Percentiles rank a stretch among this genome's conserved stretches.
Evolutionary conservation across 2,888 invertebrate genomes (phyloP).

Genomic region (Willowsia nigromaculata): DNA sequence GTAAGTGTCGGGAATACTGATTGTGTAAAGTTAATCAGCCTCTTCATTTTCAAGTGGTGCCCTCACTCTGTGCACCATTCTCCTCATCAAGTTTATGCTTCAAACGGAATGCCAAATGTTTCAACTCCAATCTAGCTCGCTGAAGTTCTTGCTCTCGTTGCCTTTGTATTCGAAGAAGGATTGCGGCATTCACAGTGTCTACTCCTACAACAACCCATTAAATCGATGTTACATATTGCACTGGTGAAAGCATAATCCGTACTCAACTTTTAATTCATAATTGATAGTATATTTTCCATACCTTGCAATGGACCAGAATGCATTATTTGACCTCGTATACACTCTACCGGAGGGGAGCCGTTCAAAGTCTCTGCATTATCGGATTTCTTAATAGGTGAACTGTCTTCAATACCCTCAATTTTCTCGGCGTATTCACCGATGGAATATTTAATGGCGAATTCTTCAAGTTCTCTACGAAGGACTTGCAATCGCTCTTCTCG

Average conservation of each 20-base stretch:
- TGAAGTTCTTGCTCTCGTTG: slow-evolving; percentile 61
- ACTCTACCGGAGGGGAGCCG: background rate
- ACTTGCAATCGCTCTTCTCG: slow-evolving; percentile 55
- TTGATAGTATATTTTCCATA: background rate
- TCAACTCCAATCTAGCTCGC: slow-evolving; percentile 61
- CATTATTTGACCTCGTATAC: background rate
- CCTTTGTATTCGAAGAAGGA: slow-evolving; percentile 64
- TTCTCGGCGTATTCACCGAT: slow-evolving; percentile 58
- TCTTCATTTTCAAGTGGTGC: background rate
- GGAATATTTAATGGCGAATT: slow-evolving; percentile 58
- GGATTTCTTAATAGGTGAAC: slow-evolving; percentile 24
- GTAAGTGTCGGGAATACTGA: background rate
- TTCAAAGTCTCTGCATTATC: background rate
- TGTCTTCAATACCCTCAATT: slow-evolving; percentile 46
- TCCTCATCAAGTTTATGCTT: slow-evolving; percentile 63
- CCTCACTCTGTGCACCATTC: slow-evolving; percentile 2
- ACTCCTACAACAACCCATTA: slow-evolving; percentile 32
- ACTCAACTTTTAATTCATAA: background rate
- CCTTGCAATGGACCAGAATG: slow-evolving; percentile 28
- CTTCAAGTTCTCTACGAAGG: slow-evolving; percentile 65
- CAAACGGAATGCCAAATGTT: slow-evolving; percentile 63
- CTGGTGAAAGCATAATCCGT: background rate
- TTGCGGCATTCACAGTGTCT: slow-evolving; percentile 48
- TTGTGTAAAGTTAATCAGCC: background rate
- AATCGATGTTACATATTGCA: background rate